Conservation (phyloP, 2,113 vertebrate genomes). For the Dipodomys merriami region DNA sequence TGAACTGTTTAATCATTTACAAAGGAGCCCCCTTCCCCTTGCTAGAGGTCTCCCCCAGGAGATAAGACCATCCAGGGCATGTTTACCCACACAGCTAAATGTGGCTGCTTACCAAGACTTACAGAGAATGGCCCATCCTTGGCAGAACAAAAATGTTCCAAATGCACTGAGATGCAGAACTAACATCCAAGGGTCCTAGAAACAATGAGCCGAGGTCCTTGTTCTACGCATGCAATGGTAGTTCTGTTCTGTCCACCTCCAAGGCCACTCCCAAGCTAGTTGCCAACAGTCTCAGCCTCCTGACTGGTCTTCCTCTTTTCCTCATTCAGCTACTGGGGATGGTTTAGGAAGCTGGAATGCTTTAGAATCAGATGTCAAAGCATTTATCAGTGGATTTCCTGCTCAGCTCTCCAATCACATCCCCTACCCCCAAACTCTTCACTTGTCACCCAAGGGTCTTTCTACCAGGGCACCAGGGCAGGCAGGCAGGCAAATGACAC, state of each 20-base stretch:
- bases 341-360: background rate
- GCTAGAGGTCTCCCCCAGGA: background rate
- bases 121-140: background rate
- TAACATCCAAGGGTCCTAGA: background rate
- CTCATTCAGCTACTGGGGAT: background rate
- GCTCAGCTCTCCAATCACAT: background rate
- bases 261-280: background rate
- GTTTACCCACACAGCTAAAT: background rate
- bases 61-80: background rate
- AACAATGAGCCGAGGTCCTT: background rate
- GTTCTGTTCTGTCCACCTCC: background rate
- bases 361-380: conserved; percentile 50
- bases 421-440: background rate
- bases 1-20: background rate
- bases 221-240: no score
- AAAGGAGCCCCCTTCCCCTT: conserved; percentile 21
- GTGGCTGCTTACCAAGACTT: conserved; percentile 46
- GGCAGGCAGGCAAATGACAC: background rate
- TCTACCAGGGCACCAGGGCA: background rate
- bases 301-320: background rate
- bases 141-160: background rate
- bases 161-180: background rate
- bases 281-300: background rate
- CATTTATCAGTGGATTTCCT: background rate
- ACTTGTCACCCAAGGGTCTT: background rate